Conservation (phyloP, 2,888 invertebrate genomes). For the Xanthorhoe spadicearia region DNA sequence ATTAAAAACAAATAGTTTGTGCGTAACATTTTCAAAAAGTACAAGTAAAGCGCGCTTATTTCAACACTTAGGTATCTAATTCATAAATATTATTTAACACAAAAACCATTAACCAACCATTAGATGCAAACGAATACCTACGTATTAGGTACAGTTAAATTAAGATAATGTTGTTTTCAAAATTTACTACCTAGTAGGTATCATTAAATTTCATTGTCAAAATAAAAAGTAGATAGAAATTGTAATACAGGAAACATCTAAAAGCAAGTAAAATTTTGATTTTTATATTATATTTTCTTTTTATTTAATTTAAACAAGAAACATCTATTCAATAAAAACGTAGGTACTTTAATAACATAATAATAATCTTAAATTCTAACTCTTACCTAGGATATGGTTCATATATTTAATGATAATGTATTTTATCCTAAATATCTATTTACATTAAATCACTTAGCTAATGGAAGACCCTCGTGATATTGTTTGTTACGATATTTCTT, state of each 20-base stretch:
- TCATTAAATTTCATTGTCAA: too few relatives aligned
- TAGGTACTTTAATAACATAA: too few relatives aligned
- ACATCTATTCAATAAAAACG: not conserved
- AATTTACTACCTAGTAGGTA: too few relatives aligned
- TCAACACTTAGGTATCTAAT: slow-evolving; percentile 1
- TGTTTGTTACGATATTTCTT: slow-evolving; percentile 82
- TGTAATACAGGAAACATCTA: too few relatives aligned
- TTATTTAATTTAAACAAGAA: not conserved
- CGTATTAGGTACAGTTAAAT: too few relatives aligned
- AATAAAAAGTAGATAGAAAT: too few relatives aligned
- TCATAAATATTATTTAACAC: not conserved
- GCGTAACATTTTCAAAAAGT: slow-evolving; percentile 26
- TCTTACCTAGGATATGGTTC: slow-evolving; percentile 22
- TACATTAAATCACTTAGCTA: slow-evolving; percentile 53
- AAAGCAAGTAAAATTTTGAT: too few relatives aligned
- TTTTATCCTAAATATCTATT: slow-evolving; percentile 12
- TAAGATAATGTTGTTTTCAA: too few relatives aligned
- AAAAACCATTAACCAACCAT: not conserved
- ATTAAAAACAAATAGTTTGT: slow-evolving; percentile 13
- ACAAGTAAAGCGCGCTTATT: slow-evolving; percentile 20
- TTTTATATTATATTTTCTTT: too few relatives aligned
- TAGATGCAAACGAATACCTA: too few relatives aligned
- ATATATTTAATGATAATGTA: not conserved
- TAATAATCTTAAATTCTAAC: not conserved
- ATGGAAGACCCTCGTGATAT: slow-evolving; percentile 83